A percentile compares a stretch with the other conserved stretches of the same genome.
phyloP scores from a whole-genome alignment of 1,140 invertebrate genomes.

The Glossosoma conforme region DNA sequence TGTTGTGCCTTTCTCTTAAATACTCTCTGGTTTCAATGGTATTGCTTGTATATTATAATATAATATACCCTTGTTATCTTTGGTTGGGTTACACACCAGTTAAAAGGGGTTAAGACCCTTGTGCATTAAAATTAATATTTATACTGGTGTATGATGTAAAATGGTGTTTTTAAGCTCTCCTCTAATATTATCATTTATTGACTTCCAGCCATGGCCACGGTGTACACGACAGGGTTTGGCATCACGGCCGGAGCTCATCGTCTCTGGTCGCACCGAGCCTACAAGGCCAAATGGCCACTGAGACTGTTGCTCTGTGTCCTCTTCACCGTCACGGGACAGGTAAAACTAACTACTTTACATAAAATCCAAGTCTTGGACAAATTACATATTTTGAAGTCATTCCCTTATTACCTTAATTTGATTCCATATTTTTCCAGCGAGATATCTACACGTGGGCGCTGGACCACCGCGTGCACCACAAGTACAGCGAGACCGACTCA shows the following conservation, averaged over 20 bases:
- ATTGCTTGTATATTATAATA: too few relatives aligned
- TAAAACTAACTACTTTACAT: conserved; percentile 43
- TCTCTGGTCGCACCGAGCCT: conserved; percentile 83
- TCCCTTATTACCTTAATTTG: neutral
- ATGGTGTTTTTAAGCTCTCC: too few relatives aligned
- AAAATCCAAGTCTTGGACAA: neutral
- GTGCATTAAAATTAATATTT: too few relatives aligned
- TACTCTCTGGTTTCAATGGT: too few relatives aligned
- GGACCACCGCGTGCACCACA: conserved; percentile 80
- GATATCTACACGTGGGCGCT: conserved; percentile 74
- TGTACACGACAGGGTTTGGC: conserved; percentile 65
- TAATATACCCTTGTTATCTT: too few relatives aligned
- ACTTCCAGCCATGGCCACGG: conserved; percentile 58
- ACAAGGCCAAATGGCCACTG: conserved; percentile 80
- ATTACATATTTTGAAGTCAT: neutral
- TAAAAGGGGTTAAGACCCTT: too few relatives aligned
- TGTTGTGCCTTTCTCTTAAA: too few relatives aligned
- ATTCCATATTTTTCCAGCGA: conserved; percentile 46
- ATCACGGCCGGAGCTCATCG: conserved; percentile 88
- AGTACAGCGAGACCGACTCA: conserved; percentile 75
- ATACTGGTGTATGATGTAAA: too few relatives aligned
- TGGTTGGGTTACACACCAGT: too few relatives aligned
- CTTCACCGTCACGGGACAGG: conserved; percentile 82
- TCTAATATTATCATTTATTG: too few relatives aligned
- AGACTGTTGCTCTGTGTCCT: conserved; percentile 68